phyloP scores from a whole-genome alignment of 1,140 invertebrate species.

The Panagrolaimus sp. region DNA sequence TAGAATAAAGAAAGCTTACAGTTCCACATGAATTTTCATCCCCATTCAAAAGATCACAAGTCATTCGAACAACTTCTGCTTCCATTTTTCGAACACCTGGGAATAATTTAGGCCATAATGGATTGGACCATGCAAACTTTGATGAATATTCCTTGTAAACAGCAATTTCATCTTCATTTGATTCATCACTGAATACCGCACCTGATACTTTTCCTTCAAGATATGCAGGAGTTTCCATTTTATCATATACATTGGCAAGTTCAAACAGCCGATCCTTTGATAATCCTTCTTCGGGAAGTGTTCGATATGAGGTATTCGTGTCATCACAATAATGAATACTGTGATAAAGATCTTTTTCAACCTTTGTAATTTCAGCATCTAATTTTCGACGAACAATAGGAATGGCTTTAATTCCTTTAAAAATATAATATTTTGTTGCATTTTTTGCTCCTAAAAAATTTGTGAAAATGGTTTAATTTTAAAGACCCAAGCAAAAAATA shows the following conservation, averaged over 20 bases:
- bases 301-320: neutral
- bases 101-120: slow-evolving; percentile 90
- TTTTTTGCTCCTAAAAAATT: too few species aligned
- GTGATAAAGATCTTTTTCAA: neutral
- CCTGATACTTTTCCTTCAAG: slow-evolving; percentile 63
- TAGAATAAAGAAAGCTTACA: slow-evolving; percentile 64
- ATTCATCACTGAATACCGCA: slow-evolving; percentile 71
- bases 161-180: slow-evolving; percentile 66
- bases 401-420: neutral
- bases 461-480: too few species aligned
- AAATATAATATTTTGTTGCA: too few species aligned
- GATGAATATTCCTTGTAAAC: slow-evolving; percentile 77
- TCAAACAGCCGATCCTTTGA: slow-evolving; percentile 37
- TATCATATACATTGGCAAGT: slow-evolving; percentile 40
- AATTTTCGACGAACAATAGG: slow-evolving; percentile 10
- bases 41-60: slow-evolving; percentile 81
- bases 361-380: slow-evolving; percentile 12
- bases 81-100: slow-evolving; percentile 97
- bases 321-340: slow-evolving; percentile 7
- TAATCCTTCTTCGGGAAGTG: slow-evolving; percentile 68
- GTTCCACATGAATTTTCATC: slow-evolving; percentile 76
- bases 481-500: neutral
- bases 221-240: slow-evolving; percentile 43
- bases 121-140: slow-evolving; percentile 86
- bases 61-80: slow-evolving; percentile 86